Percentiles rank a stretch among this genome's conserved stretches.
Conservation (phyloP, 1,140 invertebrate genomes). For the Leptopilina clavipes region DNA sequence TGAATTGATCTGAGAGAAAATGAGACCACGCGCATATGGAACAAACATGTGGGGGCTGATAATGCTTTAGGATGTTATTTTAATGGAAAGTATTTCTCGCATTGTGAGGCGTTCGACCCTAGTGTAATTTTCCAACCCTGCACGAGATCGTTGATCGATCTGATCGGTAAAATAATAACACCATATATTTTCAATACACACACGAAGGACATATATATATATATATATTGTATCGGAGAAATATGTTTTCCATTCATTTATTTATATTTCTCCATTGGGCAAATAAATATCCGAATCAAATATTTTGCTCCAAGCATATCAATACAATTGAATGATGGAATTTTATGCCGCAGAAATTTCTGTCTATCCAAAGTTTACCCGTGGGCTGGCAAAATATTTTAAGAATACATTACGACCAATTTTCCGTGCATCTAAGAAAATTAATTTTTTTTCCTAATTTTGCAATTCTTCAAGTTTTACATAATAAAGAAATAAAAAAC, state of each 20-base stretch:
- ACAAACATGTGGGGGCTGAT: background rate
- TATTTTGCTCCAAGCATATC: background rate
- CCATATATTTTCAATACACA: background rate
- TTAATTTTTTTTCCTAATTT: too few relatives aligned
- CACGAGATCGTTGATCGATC: background rate
- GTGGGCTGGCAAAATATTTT: too few relatives aligned
- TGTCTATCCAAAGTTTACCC: too few relatives aligned
- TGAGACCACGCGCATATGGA: background rate
- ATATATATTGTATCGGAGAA: background rate
- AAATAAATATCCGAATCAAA: background rate
- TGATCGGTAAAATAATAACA: constrained; percentile 24
- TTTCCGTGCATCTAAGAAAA: too few relatives aligned
- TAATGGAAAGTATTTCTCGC: constrained; percentile 17
- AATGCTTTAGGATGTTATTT: background rate
- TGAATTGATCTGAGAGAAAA: background rate
- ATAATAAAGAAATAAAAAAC: too few relatives aligned
- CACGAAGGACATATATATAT: background rate
- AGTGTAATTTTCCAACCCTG: constrained; percentile 17
- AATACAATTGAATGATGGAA: too few relatives aligned
- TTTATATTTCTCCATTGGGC: background rate
- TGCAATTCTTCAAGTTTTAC: too few relatives aligned
- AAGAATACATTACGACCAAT: too few relatives aligned
- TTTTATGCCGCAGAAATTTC: too few relatives aligned
- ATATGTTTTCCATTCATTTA: background rate
- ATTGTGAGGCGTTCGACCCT: constrained; percentile 27